A percentile compares a stretch with the other conserved stretches of the same genome.
Evolutionary conservation across 2,888 invertebrate species (phyloP).

Genomic region (Torymus aiolomorphi): DNA sequence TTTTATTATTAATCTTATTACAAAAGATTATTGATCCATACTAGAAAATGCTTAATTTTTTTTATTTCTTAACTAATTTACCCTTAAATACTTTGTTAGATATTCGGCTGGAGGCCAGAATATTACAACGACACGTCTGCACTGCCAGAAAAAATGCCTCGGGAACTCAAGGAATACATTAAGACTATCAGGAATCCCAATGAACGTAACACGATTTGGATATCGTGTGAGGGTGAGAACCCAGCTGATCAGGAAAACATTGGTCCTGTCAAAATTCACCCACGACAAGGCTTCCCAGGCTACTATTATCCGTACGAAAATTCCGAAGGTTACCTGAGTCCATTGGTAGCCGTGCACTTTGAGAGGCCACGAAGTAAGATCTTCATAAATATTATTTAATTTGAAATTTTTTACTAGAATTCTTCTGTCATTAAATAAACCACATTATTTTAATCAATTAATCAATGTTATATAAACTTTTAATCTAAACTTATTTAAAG

Average conservation of each 20-base stretch:
- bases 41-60: too few species aligned
- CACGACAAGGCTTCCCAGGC: conserved; percentile 89
- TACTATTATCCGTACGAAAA: conserved; percentile 94
- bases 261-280: conserved; percentile 88
- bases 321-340: conserved; percentile 91
- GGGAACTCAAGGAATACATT: conserved; percentile 83
- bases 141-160: conserved; percentile 87
- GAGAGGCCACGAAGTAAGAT: conserved; percentile 87
- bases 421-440: too few species aligned
- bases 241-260: conserved; percentile 94
- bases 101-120: conserved; percentile 92
- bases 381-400: too few species aligned
- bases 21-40: too few species aligned
- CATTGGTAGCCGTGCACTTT: conserved; percentile 91
- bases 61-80: background rate
- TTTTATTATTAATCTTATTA: background rate
- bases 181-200: conserved; percentile 76
- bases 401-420: too few species aligned
- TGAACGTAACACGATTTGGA: conserved; percentile 87
- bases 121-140: conserved; percentile 85
- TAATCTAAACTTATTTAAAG: too few species aligned
- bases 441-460: too few species aligned
- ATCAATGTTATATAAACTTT: too few species aligned
- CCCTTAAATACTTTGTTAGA: conserved; percentile 74
- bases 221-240: conserved; percentile 95